Evolutionary conservation across 2,888 invertebrate genomes (phyloP).

Genomic region (Dolichopus griseipennis): DNA sequence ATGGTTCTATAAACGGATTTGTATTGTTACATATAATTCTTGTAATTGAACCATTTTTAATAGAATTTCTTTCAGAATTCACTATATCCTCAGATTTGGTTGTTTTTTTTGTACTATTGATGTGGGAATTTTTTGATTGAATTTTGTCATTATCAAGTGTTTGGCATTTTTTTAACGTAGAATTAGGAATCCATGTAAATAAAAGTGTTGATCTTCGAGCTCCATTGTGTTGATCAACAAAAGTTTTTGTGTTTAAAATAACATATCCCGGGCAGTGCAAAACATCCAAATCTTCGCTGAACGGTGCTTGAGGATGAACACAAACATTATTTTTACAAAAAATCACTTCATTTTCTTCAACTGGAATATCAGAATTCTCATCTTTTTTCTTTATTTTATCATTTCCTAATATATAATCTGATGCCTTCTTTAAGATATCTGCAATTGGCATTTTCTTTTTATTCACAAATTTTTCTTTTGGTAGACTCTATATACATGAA

Average conservation of each 20-base stretch:
- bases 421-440: slow-evolving; percentile 67
- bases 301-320: slow-evolving; percentile 84
- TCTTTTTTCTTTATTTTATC: slow-evolving; percentile 54
- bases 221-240: slow-evolving; percentile 66
- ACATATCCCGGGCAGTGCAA: slow-evolving; percentile 88
- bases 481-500: too few species aligned
- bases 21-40: slow-evolving; percentile 28
- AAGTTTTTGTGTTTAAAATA: slow-evolving; percentile 76
- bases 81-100: slow-evolving; percentile 7
- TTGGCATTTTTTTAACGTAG: slow-evolving; percentile 77
- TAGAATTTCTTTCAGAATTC: not conserved
- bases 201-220: slow-evolving; percentile 72
- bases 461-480: too few species aligned
- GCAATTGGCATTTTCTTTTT: slow-evolving; percentile 62
- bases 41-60: not conserved
- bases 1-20: slow-evolving; percentile 44
- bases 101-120: not conserved
- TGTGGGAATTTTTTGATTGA: slow-evolving; percentile 10
- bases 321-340: slow-evolving; percentile 96
- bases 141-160: slow-evolving; percentile 54
- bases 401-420: slow-evolving; percentile 66
- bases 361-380: slow-evolving; percentile 46
- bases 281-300: slow-evolving; percentile 72
- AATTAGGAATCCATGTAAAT: slow-evolving; percentile 92
- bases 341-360: slow-evolving; percentile 75